Base-by-base conservation (phyloP, 2,888 invertebrate species). In the Orchestes rusci region DNA sequence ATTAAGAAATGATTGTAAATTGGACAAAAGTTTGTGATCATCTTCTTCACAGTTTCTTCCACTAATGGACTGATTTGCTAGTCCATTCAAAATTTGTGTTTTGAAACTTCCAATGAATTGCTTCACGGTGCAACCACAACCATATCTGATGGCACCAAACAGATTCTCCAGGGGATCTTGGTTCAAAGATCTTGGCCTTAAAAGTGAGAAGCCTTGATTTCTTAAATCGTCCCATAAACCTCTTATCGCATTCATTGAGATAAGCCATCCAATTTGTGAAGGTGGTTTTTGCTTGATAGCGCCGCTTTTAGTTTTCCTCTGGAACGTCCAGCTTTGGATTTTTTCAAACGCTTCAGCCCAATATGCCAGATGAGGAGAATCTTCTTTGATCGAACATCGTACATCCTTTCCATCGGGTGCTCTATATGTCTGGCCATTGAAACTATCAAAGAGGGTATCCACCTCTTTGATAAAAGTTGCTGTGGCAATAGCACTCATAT, bases 361-460 rank as follows among this genome's bases (percentile, higher is more conserved):
- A 31, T 31, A 31, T 10, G 7, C 12, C 12, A 10, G 5, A 31
- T 31, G 31, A 5, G 31, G 31, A 10, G 10, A 10, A 5, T 12
- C 31, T 8, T 7, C 31, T 31, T 7, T 10, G 5, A 31, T 12
- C 12, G 12, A 5, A 12, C 31, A 31, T 10, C 13, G 8, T 8
- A 31, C 8, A 31, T 31, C 31, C 13, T 31, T 31, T 7, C 31
- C 12, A 5, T 23, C 23, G 23, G 23, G 23, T 7, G 7, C 23
- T 5, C 10, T 31, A 31, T 12, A n/a, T 20, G 17, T 20, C 23
- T 28, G 48, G n/a, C 52, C 53, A 44, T 52, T 42, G 40, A 54
- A 52, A 41, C 55, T 56, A 17, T 58, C 59, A 48, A 56, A 59
- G n/a, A 57, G 35, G n/a, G 54, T 40, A 48, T 59, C 50, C 16